A percentile compares a stretch with the other conserved stretches of the same genome.
phyloP scores from a whole-genome alignment of 2,113 vertebrate genomes.

The Eretmochelys imbricata region DNA sequence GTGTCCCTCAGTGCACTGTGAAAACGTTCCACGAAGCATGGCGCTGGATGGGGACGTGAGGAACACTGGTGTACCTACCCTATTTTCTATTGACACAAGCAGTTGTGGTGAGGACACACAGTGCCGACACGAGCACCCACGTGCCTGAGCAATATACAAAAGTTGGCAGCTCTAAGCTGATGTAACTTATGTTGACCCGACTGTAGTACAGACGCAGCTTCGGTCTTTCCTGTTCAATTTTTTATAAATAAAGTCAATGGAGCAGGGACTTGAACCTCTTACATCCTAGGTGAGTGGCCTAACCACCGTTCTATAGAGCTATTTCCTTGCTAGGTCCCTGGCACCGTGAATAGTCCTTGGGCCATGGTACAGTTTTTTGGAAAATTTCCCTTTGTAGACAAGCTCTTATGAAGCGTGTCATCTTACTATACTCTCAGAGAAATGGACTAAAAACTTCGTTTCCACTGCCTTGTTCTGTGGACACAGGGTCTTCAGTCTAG shows the following conservation, averaged over 20 bases:
- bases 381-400: not conserved
- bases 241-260: not conserved
- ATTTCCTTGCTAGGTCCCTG: not conserved
- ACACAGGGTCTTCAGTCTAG: not conserved
- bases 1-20: not conserved
- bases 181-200: not conserved
- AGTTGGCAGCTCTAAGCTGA: not conserved
- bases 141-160: not conserved
- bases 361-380: fast-evolving
- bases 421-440: not conserved
- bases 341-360: not conserved
- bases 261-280: not conserved
- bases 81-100: not conserved
- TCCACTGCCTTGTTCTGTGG: not conserved
- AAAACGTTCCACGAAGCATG: not conserved
- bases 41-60: not conserved
- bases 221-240: not conserved
- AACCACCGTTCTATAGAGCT: not conserved
- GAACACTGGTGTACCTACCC: not conserved
- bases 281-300: not conserved
- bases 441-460: not conserved
- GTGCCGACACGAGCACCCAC: not conserved
- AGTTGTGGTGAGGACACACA: not conserved
- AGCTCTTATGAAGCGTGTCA: not conserved
- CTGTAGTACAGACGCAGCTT: not conserved